A percentile compares a stretch with the other conserved stretches of the same genome.
Evolutionary conservation across 2,888 invertebrate species (phyloP).

Genomic region (Trissoscelio sp.): DNA sequence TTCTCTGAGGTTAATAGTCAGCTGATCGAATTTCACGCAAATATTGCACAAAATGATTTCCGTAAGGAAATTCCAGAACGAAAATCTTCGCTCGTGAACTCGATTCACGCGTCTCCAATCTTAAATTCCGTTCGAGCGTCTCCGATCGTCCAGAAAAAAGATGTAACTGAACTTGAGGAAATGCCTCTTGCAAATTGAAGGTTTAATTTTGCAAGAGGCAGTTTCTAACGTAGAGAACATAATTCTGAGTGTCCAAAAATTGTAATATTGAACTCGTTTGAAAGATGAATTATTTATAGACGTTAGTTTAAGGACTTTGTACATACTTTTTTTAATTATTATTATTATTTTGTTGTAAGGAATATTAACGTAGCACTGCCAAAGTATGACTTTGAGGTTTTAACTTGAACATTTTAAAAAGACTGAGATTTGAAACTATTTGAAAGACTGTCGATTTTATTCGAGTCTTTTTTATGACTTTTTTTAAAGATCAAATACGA

Average conservation of each 20-base stretch:
- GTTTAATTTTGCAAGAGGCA: constrained; percentile 5
- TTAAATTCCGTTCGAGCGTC: constrained; percentile 22
- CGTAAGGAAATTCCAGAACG: constrained; percentile 75
- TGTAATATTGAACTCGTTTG: constrained; percentile 8
- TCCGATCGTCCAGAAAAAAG: constrained; percentile 28
- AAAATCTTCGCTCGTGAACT: constrained; percentile 1
- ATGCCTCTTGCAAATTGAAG: constrained; percentile 12
- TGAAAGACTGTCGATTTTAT: constrained; percentile 13
- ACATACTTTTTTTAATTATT: constrained; percentile 15
- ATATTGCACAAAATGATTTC: constrained; percentile 83
- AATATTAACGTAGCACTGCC: constrained; percentile 11
- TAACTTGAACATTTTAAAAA: constrained; percentile 2
- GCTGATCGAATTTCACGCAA: constrained; percentile 88
- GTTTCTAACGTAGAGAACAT: constrained; percentile 2
- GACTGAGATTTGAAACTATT: not conserved
- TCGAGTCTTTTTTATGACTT: constrained; percentile 4
- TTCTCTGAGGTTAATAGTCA: too few relatives aligned
- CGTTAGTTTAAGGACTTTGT: constrained; percentile 24
- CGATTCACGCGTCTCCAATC: constrained; percentile 31
- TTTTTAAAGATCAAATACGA: too few relatives aligned
- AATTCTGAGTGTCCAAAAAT: constrained; percentile 30
- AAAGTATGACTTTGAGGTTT: constrained; percentile 22
- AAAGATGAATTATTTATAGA: constrained; percentile 26
- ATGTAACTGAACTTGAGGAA: not conserved
- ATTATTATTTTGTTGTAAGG: constrained; percentile 1